Base-by-base conservation (phyloP, 2,888 invertebrate genomes). In the Hydropsyche betteni region DNA sequence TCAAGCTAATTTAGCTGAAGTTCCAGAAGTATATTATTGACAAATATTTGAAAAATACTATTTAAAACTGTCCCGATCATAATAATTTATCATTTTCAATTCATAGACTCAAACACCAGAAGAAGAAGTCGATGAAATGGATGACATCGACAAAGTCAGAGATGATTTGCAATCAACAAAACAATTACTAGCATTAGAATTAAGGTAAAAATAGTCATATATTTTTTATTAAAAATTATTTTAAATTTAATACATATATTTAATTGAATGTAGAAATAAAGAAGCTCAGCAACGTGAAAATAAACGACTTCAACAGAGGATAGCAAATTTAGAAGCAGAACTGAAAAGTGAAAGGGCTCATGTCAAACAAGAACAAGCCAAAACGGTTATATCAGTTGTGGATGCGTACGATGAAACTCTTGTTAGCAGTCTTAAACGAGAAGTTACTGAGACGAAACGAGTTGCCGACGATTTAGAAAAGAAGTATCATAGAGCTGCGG, bases 101-200 rank as follows among this genome's bases (percentile, higher is more conserved):
- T 24, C n/a, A 24, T 24, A 24, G 24, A 24, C 24, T 69, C 74
- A 80, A 75, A 74, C 79, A 55, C 77, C 80, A 81, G 90, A 90
- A 81, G 90, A 91, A 74, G 93, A 93, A 81, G 91, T 90, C 14
- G 95, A 96, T 82, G 96, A 96, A 82, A 90, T 95, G 89, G 96
- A 96, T 81, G 96, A 96, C 82, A 96, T 96, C 80, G 96, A 96
- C 82, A 94, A 93, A 83, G 92, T 95, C 16, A 89, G 96, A 80
- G 96, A 96, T 82, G 96, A 96, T 83, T 89, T 96, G 53, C 96
- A 96, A 83, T 95, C 95, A 76, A 95, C 95, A 6, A 96, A 96
- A 84, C 96, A 96, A 86, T 91, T 96, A 88, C 86, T 96, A 78
- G 95, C 95, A 12, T 88, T 95, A 76, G 96, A 96, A 85, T 86